Base-by-base conservation (phyloP, 2,797 vertebrate species). In the Lophotriccus pileatus region DNA sequence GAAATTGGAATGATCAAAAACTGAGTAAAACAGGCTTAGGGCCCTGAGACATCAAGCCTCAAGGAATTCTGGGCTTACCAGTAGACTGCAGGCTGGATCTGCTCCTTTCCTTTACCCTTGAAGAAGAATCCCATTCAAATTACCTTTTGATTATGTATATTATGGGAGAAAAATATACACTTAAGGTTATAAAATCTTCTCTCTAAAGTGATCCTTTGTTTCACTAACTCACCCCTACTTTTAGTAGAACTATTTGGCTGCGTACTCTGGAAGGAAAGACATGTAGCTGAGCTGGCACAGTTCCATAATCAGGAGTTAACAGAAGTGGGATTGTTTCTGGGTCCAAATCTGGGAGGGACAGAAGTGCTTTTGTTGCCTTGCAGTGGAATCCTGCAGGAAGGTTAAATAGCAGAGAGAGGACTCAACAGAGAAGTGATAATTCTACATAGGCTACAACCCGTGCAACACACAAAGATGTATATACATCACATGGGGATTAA, bases 281-380 rank as follows among this genome's bases (percentile, higher is more conserved):
- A 87, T 47, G 43, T 59, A 94, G 59, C 83, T 86, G 66, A 86
- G 74, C 36, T 95, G 93, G 82, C 73, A 17, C 50, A 62, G 69
- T 77, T 96, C 85, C 94, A 90, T 30, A 64, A 62, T 11, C 53
- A 64, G 34, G 32, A 94, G 49, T 83, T 77, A 91, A 92, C 76
- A 94, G 87, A 90, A 84, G 76, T 37, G 12, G 36, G 16, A 88
- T 91, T 94, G 87, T 86, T 85, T 67, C 62, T 83, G 60, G 16
- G 41, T 76, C 55, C 53, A 34, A 34, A 39, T 7, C 50, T 69
- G 37, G 30, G 43, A 84, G 11, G n/a, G 39, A 95, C 63, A 95
- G 62, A 93, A 81, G 59, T 44, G 32, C 59, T 93, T 90, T 95
- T 90, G 83, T 87, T 91, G 79, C 27, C 16, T 88, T 90, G 72